Base-by-base conservation (phyloP, 1,140 invertebrate species). In the Manduca sexta region DNA sequence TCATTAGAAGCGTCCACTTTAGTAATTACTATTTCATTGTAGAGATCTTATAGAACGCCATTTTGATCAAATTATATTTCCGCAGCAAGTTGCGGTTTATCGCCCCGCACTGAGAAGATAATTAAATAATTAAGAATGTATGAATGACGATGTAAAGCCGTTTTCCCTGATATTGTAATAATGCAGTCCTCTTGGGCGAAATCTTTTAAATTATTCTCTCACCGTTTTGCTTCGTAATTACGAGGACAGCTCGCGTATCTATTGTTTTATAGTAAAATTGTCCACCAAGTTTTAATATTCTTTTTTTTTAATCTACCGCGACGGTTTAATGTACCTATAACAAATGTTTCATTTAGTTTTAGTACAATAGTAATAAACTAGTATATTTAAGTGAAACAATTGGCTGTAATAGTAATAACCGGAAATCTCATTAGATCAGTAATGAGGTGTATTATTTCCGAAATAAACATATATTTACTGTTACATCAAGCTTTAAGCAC, bases 111-210 rank as follows among this genome's bases (percentile, higher is more conserved):
- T 83, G 69, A 69, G 68, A 80, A 77, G 79, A 80, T 81, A 83
- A 83, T 83, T 80, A 83, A 83, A 81, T 83, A 83, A 81, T 83
- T 83, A 81, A 81, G 67, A 83, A 80, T 83, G 76, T 79, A 81
- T 83, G 79, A 83, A 80, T 83, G 73, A 83, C 70, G 71, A 61
- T 66, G 73, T 76, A 77, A 76, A 79, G 70, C 71, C 70, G 72
- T 80, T 80, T 47, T 75, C 68, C 70, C 73, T 78, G 69, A 79
- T 79, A 80, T 79, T 79, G 70, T 81, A 77, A 81, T 83, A 81
- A 79, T 79, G 74, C 76, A 83, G 74, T 79, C 70, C 76, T 81
- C 79, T 74, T 77, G 75, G 70, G 79, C 60, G 52, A 77, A 77
- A 79, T 83, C 70, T 79, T 81, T 80, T 80, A 77, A 83, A 83